These are phyloP conservation scores for Anthophora plumipes DNA, from an alignment of 2,888 invertebrate genomes.

Conservation along the genomic window DNA sequence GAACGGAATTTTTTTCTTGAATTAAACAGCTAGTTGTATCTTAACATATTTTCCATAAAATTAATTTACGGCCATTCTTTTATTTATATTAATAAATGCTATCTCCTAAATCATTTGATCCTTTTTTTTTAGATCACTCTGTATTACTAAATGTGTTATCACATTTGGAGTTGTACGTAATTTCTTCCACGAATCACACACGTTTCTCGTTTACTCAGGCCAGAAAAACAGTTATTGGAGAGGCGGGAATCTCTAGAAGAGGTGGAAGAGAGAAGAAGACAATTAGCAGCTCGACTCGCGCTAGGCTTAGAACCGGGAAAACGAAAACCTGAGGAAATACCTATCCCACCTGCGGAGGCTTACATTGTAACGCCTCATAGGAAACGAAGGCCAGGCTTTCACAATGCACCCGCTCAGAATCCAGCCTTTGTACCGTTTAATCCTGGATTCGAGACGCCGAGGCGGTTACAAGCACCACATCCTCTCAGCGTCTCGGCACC, in stretches of 20 bases:
- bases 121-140: background rate
- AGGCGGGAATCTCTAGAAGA: slow-evolving; percentile 83
- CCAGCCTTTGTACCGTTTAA: slow-evolving; percentile 93
- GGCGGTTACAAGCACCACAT: slow-evolving; percentile 88
- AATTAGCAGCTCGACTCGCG: slow-evolving; percentile 83
- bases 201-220: slow-evolving; percentile 63
- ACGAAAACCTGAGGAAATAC: slow-evolving; percentile 89
- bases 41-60: too few species aligned
- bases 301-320: slow-evolving; percentile 89
- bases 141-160: background rate
- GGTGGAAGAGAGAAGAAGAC: slow-evolving; percentile 81
- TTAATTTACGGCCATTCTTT: too few species aligned
- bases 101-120: too few species aligned
- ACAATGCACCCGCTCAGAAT: slow-evolving; percentile 94
- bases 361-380: slow-evolving; percentile 95
- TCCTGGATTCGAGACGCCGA: slow-evolving; percentile 85
- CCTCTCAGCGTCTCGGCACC: slow-evolving; percentile 91
- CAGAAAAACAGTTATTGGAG: slow-evolving; percentile 80
- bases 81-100: too few species aligned
- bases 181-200: background rate
- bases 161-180: too few species aligned
- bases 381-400: slow-evolving; percentile 94
- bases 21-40: too few species aligned
- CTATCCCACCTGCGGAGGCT: slow-evolving; percentile 90
- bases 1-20: too few species aligned